These are phyloP conservation scores for Proales similis DNA, from an alignment of 1,140 invertebrate species.

Conservation along the genomic window DNA sequence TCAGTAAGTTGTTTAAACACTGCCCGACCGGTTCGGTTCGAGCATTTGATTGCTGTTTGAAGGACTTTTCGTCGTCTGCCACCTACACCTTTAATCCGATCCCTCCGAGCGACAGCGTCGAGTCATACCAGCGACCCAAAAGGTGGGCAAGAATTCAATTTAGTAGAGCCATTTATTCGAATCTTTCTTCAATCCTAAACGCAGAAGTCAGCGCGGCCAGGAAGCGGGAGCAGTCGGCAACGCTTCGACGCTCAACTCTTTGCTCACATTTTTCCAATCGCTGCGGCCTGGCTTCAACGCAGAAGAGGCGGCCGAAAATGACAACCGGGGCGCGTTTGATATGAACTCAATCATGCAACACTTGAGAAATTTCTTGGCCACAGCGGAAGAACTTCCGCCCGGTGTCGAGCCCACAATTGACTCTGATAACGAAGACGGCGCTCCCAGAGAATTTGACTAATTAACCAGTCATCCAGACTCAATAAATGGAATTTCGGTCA, in stretches of 20 bases:
- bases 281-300: slow-evolving; percentile 59
- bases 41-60: background rate
- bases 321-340: slow-evolving; percentile 8
- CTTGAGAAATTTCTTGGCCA: slow-evolving; percentile 21
- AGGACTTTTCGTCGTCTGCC: slow-evolving; percentile 29
- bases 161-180: slow-evolving; percentile 6
- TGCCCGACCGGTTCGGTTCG: too few relatives aligned
- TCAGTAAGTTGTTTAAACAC: slow-evolving; percentile 46
- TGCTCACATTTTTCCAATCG: slow-evolving; percentile 62
- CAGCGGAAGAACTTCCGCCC: slow-evolving; percentile 24
- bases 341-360: slow-evolving; percentile 31
- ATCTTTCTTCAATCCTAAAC: slow-evolving; percentile 8
- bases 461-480: too few relatives aligned
- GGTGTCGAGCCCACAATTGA: background rate
- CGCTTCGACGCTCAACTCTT: too few relatives aligned
- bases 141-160: slow-evolving; percentile 42
- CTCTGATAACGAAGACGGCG: background rate
- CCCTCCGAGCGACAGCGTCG: slow-evolving; percentile 67
- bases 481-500: too few relatives aligned
- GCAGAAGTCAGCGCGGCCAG: background rate
- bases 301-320: slow-evolving; percentile 9
- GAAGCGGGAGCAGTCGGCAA: slow-evolving; percentile 17
- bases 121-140: slow-evolving; percentile 61
- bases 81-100: slow-evolving; percentile 61
- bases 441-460: slow-evolving; percentile 20